Percentiles rank a stretch among this genome's conserved stretches.
Evolutionary conservation across 2,888 invertebrate species (phyloP).

Genomic region (Mylabris sibirica): DNA sequence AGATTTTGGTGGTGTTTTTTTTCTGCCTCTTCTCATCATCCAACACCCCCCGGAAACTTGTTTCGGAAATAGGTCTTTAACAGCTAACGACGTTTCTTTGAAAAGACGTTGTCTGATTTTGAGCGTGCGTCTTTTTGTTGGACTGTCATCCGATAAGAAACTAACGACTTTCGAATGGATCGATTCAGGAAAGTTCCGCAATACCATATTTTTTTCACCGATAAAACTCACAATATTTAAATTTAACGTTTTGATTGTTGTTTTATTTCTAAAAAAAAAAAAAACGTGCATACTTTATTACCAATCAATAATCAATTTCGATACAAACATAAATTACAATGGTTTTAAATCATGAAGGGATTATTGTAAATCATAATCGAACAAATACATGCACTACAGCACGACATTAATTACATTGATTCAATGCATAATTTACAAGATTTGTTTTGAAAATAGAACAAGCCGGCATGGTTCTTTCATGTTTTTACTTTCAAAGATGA

Average conservation of each 20-base stretch:
- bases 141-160: conserved; percentile 9
- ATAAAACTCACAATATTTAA: neutral
- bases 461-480: conserved; percentile 9
- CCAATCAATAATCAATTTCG: neutral
- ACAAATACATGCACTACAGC: neutral
- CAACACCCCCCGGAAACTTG: conserved; percentile 54
- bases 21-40: conserved; percentile 24
- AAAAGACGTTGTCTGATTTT: conserved; percentile 26
- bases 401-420: conserved; percentile 12
- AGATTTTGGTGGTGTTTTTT: neutral
- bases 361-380: conserved; percentile 10
- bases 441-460: conserved; percentile 12
- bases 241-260: neutral
- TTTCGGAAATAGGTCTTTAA: conserved; percentile 59
- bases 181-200: neutral
- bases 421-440: conserved; percentile 8
- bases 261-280: too few relatives aligned
- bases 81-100: conserved; percentile 53
- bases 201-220: neutral
- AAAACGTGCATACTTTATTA: neutral
- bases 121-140: conserved; percentile 18
- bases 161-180: conserved; percentile 5
- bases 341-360: neutral
- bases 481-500: conserved; percentile 11
- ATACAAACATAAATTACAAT: neutral